Evolutionary conservation across 2,113 vertebrate species (phyloP).

Genomic region (Micronycteris hirsuta): DNA sequence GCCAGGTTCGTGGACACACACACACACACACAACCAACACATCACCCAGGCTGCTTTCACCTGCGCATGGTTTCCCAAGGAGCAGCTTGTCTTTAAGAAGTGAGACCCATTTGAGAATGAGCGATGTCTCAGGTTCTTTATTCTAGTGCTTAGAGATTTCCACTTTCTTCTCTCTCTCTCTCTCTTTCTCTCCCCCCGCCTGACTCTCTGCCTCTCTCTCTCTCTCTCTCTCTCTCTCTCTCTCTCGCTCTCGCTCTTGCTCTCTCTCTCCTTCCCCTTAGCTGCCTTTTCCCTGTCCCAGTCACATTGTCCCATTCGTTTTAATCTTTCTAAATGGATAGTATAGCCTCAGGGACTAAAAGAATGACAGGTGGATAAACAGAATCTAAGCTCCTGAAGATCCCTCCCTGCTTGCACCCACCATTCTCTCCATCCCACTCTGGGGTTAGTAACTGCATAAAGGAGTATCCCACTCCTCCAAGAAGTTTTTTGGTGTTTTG

Average conservation of each 20-base stretch:
- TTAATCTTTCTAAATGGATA: conserved; percentile 70
- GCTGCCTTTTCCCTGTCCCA: background rate
- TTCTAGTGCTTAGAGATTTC: conserved; percentile 38
- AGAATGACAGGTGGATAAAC: conserved; percentile 42
- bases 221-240: background rate
- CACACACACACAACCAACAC: background rate
- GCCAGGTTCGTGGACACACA: conserved; percentile 16
- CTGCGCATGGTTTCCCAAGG: conserved; percentile 35
- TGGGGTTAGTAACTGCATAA: background rate
- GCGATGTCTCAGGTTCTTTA: conserved; percentile 33
- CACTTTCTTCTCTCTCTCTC: background rate
- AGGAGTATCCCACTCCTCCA: background rate
- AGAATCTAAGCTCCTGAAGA: conserved; percentile 48
- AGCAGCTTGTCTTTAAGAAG: conserved; percentile 39
- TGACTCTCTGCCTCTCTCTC: no score
- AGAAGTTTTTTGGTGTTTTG: background rate
- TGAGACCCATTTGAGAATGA: conserved; percentile 55
- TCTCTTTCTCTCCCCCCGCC: no score
- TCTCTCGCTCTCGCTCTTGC: background rate
- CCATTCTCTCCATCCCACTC: background rate
- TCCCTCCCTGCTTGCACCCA: background rate
- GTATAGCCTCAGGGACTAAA: conserved; percentile 20
- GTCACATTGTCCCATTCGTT: background rate
- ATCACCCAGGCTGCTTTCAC: conserved; percentile 9
- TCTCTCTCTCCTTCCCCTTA: background rate